Base-by-base conservation (phyloP, 2,888 invertebrate genomes). In the Nineta flava region DNA sequence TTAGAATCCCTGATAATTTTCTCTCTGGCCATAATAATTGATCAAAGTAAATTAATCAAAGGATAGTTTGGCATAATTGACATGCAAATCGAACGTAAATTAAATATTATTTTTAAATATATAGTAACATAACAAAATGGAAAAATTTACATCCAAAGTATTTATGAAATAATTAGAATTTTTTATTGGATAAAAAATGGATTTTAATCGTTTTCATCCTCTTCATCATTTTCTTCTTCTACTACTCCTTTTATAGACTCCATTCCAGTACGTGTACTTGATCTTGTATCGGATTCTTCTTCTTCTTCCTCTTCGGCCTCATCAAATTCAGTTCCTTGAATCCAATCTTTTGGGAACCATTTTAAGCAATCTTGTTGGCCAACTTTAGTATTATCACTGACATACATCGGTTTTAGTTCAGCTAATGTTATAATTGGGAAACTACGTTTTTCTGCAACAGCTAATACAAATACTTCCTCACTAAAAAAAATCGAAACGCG, bases 291-390 rank as follows among this genome's bases (percentile, higher is more conserved):
- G 7, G 26, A 26, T 26, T 26, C 6, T 26, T 26, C n/a, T 9
- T 38, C 53, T 26, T 56, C 57, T 13, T 48, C 47, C 4, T 52
- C 51, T 38, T 38, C 38, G 6, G 6, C 35, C 21, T 48, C 55
- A 42, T 54, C 56, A 19, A 55, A 57, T 21, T 58, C 58, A 12
- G 53, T 51, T 4, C 26, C 46, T 46, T 31, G 16, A 32, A 73
- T 76, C 61, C 77, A 80, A 1, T 74, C 79, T 2, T 73, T 69
- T 0, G 84, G 83, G 65, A 87, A 87, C 71, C 83, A 82, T 50
- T 72, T 62, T 2, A 68, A 65, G 50, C 80, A 77, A 58, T 87
- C 83, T 46, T 68, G 67, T 21, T 68, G 70, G 0, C 86, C 85
- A 32, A 72, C 67, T 3, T 76, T 77, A 0, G 76, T 69, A 60